These are phyloP conservation scores for Podiceps cristatus DNA, from an alignment of 2,113 vertebrate genomes.

Conservation along the genomic window DNA sequence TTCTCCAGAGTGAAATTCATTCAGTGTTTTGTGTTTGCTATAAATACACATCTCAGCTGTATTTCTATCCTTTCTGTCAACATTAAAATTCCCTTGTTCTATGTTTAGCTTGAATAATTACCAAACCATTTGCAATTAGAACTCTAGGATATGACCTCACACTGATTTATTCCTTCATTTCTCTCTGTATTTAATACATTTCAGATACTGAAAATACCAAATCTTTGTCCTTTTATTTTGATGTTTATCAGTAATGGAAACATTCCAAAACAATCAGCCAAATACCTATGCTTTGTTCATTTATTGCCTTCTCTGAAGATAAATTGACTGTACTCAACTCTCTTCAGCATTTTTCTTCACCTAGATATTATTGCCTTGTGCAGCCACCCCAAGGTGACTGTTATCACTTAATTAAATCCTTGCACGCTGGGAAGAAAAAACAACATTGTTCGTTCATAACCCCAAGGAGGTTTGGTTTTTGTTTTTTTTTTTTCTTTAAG, in stretches of 20 bases:
- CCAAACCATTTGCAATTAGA: conserved; percentile 79
- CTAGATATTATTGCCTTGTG: conserved; percentile 90
- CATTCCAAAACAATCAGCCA: conserved; percentile 85
- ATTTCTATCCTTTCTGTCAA: conserved; percentile 75
- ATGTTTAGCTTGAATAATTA: conserved; percentile 82
- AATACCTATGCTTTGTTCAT: conserved; percentile 85
- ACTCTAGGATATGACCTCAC: conserved; percentile 79
- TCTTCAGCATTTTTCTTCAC: conserved; percentile 90
- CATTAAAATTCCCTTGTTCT: conserved; percentile 77
- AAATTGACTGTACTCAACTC: conserved; percentile 88
- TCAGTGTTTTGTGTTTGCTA: conserved; percentile 63
- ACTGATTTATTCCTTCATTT: conserved; percentile 72
- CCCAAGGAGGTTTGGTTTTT: conserved; percentile 82
- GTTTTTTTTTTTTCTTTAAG: conserved; percentile 74
- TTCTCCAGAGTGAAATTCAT: conserved; percentile 50
- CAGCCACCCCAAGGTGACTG: conserved; percentile 93
- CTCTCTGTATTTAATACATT: conserved; percentile 81
- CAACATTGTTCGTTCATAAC: conserved; percentile 91
- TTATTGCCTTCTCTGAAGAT: conserved; percentile 86
- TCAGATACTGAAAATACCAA: conserved; percentile 82
- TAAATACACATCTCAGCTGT: conserved; percentile 64
- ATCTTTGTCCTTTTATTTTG: conserved; percentile 81
- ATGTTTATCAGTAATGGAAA: conserved; percentile 87
- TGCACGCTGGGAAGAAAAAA: conserved; percentile 89
- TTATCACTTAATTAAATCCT: conserved; percentile 96